A percentile compares a stretch with the other conserved stretches of the same genome.
These are phyloP conservation scores for Pecten maximus DNA, from an alignment of 2,888 invertebrate species.

Conservation along the genomic window DNA sequence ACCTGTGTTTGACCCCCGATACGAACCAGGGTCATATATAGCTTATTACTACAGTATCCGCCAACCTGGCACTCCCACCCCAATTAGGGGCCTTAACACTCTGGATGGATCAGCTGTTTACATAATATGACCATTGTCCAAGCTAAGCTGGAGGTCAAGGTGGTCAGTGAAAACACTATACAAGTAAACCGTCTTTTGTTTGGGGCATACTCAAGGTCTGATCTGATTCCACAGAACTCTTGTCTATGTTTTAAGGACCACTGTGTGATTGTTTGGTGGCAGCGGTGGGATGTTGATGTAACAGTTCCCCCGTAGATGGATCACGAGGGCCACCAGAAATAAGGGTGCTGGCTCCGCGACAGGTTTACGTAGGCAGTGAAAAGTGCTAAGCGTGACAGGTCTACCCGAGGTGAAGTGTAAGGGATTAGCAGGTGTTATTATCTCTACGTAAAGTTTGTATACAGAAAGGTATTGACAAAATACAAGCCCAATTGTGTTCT, in stretches of 20 bases:
- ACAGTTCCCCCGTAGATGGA: background rate
- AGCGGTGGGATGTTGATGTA: conserved; percentile 9
- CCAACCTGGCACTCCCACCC: background rate
- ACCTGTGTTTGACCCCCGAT: background rate
- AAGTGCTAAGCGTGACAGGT: background rate
- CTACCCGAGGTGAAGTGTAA: background rate
- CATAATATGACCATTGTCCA: background rate
- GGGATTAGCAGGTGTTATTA: background rate
- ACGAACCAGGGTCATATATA: background rate
- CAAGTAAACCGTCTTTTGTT: conserved; percentile 25
- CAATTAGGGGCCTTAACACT: background rate
- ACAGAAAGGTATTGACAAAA: conserved; percentile 19
- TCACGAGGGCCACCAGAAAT: background rate
- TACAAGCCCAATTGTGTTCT: background rate
- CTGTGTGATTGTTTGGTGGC: background rate
- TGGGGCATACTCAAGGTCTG: background rate
- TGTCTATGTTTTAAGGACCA: background rate
- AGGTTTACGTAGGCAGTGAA: background rate
- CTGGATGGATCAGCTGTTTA: background rate
- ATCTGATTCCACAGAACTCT: background rate
- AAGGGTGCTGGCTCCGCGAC: background rate
- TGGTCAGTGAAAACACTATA: conserved; percentile 1
- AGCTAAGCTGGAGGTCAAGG: background rate
- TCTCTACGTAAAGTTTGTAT: background rate
- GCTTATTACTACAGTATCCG: background rate